Evolutionary conservation across 2,797 vertebrate genomes (phyloP).

Genomic region (Muraenolepis orangiensis): DNA sequence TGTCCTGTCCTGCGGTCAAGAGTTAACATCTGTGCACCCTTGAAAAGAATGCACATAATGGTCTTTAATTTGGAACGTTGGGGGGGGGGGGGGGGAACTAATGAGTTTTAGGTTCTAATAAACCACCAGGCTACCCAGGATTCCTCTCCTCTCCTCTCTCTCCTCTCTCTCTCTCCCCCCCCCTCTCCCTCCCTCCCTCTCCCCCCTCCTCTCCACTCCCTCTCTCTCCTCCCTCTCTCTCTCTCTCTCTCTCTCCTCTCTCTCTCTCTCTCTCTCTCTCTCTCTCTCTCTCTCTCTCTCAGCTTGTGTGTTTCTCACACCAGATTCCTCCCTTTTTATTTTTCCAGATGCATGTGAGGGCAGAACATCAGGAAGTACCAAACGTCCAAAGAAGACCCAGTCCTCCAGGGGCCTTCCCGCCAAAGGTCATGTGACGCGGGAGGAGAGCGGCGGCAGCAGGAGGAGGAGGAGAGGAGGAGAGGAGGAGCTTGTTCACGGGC

Average conservation of each 20-base stretch:
- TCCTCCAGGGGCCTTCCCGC: conserved; percentile 65
- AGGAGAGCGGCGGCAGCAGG: conserved; percentile 73
- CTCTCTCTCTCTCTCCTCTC: conserved; percentile 10
- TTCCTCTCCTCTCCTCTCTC: not conserved
- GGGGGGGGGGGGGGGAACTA: too few species aligned
- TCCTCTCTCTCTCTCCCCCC: too few species aligned
- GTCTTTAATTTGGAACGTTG: conserved; percentile 22
- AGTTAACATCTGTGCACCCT: conserved; percentile 42
- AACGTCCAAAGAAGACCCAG: conserved; percentile 46
- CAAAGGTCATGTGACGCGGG: conserved; percentile 72
- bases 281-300: conserved; percentile 8
- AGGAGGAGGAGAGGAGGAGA: conserved; percentile 65
- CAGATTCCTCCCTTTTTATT: conserved; percentile 43
- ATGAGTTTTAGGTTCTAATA: conserved; percentile 27
- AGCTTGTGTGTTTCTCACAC: conserved; percentile 15
- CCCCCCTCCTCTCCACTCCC: not conserved
- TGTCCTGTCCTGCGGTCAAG: conserved; percentile 31
- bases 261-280: conserved; percentile 2
- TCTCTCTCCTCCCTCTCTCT: conserved; percentile 1
- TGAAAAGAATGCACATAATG: conserved; percentile 24
- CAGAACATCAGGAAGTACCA: conserved; percentile 63
- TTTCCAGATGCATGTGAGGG: conserved; percentile 78
- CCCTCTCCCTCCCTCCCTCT: not conserved
- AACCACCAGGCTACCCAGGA: conserved; percentile 8
- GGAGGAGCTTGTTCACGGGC: too few species aligned